These are phyloP conservation scores for Spilarctia lutea DNA, from an alignment of 2,888 invertebrate genomes.

Conservation along the genomic window DNA sequence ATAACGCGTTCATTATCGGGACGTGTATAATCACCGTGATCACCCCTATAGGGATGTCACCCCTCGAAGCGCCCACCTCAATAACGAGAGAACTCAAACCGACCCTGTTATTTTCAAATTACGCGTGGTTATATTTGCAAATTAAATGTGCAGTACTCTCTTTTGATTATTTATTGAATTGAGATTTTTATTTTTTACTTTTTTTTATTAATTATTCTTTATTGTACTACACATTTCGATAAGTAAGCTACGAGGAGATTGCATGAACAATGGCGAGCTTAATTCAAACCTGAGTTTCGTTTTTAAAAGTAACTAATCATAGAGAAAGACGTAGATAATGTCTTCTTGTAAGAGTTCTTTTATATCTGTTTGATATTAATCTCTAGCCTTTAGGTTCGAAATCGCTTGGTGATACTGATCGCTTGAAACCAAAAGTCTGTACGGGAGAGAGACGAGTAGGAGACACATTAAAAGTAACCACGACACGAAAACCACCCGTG, in stretches of 20 bases:
- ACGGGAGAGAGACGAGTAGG: background rate
- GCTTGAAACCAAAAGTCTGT: background rate
- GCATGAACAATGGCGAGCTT: too few relatives aligned
- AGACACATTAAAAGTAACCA: background rate
- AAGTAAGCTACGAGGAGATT: too few relatives aligned
- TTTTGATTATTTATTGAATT: background rate
- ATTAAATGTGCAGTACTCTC: constrained; percentile 25
- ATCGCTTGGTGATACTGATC: background rate
- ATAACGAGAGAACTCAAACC: constrained; percentile 18
- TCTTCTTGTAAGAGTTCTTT: too few relatives aligned
- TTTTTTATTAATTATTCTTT: too few relatives aligned
- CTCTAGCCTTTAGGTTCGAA: background rate
- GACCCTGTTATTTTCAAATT: constrained; percentile 27
- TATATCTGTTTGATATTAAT: background rate
- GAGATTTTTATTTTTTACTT: background rate
- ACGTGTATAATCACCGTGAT: constrained; percentile 69
- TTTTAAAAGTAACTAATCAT: too few relatives aligned
- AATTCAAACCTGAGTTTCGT: too few relatives aligned
- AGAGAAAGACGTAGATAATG: too few relatives aligned
- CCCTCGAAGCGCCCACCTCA: constrained; percentile 35
- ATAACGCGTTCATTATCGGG: constrained; percentile 50
- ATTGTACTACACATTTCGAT: too few relatives aligned
- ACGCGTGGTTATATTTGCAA: constrained; percentile 42
- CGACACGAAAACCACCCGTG: background rate
- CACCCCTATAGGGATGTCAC: constrained; percentile 59